These are phyloP conservation scores for Oreortyx pictus DNA, from an alignment of 2,797 vertebrate species.

Conservation along the genomic window DNA sequence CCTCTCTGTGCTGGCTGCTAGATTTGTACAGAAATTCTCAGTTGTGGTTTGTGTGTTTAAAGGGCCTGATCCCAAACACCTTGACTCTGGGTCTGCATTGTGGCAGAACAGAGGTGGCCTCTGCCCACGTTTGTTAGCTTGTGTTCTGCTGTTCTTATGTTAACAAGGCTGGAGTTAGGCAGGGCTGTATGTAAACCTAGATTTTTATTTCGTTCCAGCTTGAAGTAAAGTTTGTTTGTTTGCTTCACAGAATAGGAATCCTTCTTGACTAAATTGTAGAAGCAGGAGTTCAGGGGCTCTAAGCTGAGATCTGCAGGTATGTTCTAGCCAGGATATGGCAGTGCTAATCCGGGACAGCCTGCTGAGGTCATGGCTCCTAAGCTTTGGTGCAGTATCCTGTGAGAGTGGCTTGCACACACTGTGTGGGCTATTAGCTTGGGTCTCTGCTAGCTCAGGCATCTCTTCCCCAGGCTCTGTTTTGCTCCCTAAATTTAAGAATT, in stretches of 20 bases:
- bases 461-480: constrained; percentile 24
- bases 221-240: background rate
- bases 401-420: background rate
- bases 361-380: background rate
- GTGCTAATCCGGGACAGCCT: background rate
- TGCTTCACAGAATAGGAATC: background rate
- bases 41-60: background rate
- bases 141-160: background rate
- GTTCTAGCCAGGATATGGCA: background rate
- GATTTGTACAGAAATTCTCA: background rate
- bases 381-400: background rate
- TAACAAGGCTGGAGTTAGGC: background rate
- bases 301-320: background rate
- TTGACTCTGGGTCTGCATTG: background rate
- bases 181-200: background rate
- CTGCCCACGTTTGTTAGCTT: background rate
- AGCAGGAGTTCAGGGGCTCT: background rate
- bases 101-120: background rate
- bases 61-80: background rate
- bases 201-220: background rate
- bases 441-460: background rate
- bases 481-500: constrained; percentile 49
- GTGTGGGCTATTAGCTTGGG: constrained; percentile 19
- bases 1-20: background rate
- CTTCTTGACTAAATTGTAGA: background rate